Conservation (phyloP, 2,113 vertebrate genomes). For the Oenanthe oenanthe region DNA sequence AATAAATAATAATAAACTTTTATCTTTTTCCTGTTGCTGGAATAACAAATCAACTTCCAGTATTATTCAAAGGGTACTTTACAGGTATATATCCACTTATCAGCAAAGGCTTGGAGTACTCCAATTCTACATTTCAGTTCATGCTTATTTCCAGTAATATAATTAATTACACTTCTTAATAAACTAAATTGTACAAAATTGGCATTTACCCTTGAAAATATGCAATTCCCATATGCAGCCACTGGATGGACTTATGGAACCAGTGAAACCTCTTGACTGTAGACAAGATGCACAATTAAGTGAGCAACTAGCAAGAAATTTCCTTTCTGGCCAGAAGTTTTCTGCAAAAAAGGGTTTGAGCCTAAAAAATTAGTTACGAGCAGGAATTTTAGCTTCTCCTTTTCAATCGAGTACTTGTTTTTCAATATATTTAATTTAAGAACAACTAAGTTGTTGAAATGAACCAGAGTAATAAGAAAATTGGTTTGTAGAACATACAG, state of each 20-base stretch:
- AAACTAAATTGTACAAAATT: neutral
- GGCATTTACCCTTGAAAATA: neutral
- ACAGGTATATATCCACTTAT: neutral
- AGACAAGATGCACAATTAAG: neutral
- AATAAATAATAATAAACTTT: neutral
- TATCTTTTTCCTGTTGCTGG: neutral
- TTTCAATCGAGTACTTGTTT: neutral
- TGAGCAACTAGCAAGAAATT: neutral
- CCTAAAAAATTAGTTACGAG: neutral
- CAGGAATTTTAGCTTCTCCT: neutral
- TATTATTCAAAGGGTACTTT: neutral
- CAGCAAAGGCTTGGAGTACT: neutral
- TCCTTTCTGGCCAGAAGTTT: neutral
- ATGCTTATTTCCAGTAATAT: neutral
- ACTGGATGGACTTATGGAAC: constrained; percentile 50
- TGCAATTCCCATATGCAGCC: constrained; percentile 34
- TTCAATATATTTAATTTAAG: neutral
- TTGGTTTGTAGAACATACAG: neutral
- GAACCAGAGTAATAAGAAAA: neutral
- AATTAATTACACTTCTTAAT: neutral
- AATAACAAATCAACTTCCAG: neutral
- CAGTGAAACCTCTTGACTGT: neutral
- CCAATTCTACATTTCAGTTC: neutral
- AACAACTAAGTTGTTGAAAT: neutral
- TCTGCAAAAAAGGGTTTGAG: neutral